Conservation (phyloP, 2,888 invertebrate species). For the Helicoverpa assulta region DNA sequence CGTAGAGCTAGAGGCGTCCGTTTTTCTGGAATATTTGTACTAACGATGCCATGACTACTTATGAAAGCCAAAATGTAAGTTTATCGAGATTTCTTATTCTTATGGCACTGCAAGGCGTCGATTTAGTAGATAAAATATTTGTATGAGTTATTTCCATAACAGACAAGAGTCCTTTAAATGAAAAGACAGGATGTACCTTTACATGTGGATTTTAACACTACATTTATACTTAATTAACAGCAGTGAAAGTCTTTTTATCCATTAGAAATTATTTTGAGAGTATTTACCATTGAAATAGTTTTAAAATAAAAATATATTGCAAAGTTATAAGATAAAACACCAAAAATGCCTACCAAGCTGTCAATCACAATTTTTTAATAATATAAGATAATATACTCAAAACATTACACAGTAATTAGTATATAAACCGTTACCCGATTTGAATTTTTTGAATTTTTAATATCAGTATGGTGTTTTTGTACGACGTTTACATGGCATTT, state of each 20-base stretch:
- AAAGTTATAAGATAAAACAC: slow-evolving; percentile 6
- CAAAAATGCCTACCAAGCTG: slow-evolving; percentile 35
- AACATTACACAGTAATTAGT: slow-evolving; percentile 4
- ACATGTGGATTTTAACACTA: background rate
- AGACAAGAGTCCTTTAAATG: background rate
- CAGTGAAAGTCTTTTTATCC: slow-evolving; percentile 39
- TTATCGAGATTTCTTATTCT: no score
- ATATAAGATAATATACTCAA: slow-evolving; percentile 4
- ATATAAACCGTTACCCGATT: background rate
- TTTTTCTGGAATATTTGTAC: no score
- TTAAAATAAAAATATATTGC: slow-evolving; percentile 14
- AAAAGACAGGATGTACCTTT: background rate
- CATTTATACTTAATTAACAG: background rate
- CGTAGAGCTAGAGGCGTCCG: no score
- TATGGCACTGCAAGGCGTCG: no score
- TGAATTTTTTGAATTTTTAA: background rate
- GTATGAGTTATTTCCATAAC: no score
- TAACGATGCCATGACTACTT: no score
- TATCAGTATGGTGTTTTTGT: background rate
- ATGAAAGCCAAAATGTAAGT: no score
- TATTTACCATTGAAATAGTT: slow-evolving; percentile 17
- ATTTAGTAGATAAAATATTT: no score
- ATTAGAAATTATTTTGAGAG: slow-evolving; percentile 22
- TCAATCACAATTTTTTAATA: slow-evolving; percentile 24
- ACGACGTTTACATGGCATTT: background rate